Conservation (phyloP, 2,113 vertebrate genomes). For the Oriolus oriolus region DNA sequence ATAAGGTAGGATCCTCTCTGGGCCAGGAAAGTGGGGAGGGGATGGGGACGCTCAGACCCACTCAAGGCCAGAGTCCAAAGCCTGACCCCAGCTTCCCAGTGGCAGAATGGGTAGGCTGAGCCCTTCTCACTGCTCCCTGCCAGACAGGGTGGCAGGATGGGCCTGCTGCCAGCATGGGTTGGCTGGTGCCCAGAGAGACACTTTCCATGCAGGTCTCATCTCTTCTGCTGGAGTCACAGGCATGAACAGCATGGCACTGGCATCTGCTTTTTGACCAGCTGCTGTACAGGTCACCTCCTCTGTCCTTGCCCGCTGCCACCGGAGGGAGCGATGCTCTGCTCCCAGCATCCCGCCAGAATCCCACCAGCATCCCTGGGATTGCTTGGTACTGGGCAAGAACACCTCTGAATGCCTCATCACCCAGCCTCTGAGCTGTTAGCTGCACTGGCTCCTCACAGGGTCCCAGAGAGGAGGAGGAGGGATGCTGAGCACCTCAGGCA, state of each 20-base stretch:
- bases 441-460: not conserved
- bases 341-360: not conserved
- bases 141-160: not conserved
- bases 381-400: not conserved
- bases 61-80: slow-evolving; percentile 59
- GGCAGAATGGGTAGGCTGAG: not conserved
- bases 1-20: slow-evolving; percentile 30
- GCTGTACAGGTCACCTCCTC: not conserved
- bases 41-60: not conserved
- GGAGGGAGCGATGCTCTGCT: not conserved
- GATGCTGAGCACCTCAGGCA: not conserved
- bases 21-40: not conserved
- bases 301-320: not conserved
- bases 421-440: accelerated
- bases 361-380: not conserved
- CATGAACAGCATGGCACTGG: not conserved
- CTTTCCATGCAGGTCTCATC: not conserved
- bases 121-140: not conserved
- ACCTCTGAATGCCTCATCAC: not conserved
- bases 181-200: not conserved
- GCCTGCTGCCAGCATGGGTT: not conserved
- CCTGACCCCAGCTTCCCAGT: not conserved
- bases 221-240: accelerated
- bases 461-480: not conserved
- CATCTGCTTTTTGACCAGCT: not conserved